These are phyloP conservation scores for Tenthredo livida DNA, from an alignment of 2,888 invertebrate genomes.

Conservation along the genomic window DNA sequence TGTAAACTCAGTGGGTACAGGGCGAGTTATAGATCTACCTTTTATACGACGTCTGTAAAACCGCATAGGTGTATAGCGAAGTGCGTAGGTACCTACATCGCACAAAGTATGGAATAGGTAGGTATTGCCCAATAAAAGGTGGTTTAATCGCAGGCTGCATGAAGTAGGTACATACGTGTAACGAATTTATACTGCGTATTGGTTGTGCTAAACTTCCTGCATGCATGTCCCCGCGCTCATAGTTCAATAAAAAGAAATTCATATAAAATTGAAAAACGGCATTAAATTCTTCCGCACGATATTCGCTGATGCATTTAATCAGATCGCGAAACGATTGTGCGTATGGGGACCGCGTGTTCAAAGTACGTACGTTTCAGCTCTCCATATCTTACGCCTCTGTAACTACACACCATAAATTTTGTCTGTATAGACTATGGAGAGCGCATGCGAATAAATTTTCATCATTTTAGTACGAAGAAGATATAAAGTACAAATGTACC, in stretches of 20 bases:
- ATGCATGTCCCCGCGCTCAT: not conserved
- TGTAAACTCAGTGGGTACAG: not conserved
- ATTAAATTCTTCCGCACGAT: slow-evolving; percentile 27
- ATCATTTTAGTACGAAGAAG: not conserved
- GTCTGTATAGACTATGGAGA: not conserved
- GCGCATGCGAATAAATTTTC: not conserved
- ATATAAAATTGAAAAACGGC: not conserved
- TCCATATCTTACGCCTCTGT: not conserved
- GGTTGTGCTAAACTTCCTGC: not conserved
- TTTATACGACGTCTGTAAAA: slow-evolving; percentile 2
- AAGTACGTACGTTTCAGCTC: not conserved
- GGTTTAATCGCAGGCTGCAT: not conserved
- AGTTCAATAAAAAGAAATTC: not conserved
- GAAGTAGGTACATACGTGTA: too few relatives aligned
- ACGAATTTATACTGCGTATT: slow-evolving; percentile 4
- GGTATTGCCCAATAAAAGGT: slow-evolving; percentile 17
- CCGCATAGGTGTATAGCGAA: not conserved
- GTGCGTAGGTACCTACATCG: not conserved
- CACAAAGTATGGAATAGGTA: not conserved
- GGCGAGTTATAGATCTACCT: not conserved
- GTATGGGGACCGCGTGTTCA: not conserved
- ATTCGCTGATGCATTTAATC: not conserved
- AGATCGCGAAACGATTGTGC: not conserved
- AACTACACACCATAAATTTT: not conserved
- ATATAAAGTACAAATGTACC: not conserved